Evolutionary conservation across 2,888 invertebrate genomes (phyloP).

Genomic region (Agapostemon virescens): DNA sequence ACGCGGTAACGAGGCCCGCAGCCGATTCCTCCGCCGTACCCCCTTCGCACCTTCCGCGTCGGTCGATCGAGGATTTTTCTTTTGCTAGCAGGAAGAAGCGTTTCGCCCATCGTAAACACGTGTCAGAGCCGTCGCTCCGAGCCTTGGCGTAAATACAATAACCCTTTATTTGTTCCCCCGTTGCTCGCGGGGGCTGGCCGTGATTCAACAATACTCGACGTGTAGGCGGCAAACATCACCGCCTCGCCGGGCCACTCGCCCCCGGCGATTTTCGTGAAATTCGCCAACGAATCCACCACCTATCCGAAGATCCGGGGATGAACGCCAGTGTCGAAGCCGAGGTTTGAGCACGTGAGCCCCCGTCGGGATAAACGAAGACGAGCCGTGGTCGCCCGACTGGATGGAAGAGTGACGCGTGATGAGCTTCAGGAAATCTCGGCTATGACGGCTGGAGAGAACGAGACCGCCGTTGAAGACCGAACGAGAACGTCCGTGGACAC

Average conservation of each 20-base stretch:
- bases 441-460: slow-evolving; percentile 33
- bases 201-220: slow-evolving; percentile 79
- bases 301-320: slow-evolving; percentile 51
- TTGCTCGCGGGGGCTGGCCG: slow-evolving; percentile 68
- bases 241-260: slow-evolving; percentile 65
- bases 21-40: not conserved
- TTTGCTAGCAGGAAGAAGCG: slow-evolving; percentile 41
- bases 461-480: slow-evolving; percentile 18
- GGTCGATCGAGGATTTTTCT: slow-evolving; percentile 5
- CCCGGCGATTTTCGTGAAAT: slow-evolving; percentile 72
- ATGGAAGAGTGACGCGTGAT: slow-evolving; percentile 51
- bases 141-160: slow-evolving; percentile 79
- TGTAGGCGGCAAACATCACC: slow-evolving; percentile 75
- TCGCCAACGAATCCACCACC: slow-evolving; percentile 61
- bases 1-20: not conserved
- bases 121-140: slow-evolving; percentile 65
- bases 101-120: slow-evolving; percentile 53
- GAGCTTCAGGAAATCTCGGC: slow-evolving; percentile 49
- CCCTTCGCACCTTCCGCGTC: not conserved
- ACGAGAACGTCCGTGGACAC: slow-evolving; percentile 65
- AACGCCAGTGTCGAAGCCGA: slow-evolving; percentile 29
- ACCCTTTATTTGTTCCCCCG: slow-evolving; percentile 80
- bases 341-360: slow-evolving; percentile 28
- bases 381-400: not conserved
- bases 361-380: slow-evolving; percentile 43